These are phyloP conservation scores for Plagodis dolabraria DNA, from an alignment of 2,888 invertebrate species.

Conservation along the genomic window DNA sequence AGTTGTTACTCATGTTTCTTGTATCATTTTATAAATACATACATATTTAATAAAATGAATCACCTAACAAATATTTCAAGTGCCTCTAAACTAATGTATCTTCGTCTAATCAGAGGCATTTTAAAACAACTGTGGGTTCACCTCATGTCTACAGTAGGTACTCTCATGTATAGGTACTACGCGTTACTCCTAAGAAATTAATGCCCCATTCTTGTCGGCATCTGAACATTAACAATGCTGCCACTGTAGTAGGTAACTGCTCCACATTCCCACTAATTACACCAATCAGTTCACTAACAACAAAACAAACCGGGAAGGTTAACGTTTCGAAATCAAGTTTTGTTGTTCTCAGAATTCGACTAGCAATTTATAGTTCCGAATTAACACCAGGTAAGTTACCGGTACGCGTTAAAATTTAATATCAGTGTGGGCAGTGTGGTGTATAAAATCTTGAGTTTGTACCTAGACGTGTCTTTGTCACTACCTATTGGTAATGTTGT, in stretches of 20 bases:
- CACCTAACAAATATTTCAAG: too few relatives aligned
- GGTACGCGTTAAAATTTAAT: slow-evolving; percentile 10
- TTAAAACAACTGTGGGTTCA: too few relatives aligned
- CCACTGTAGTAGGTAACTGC: slow-evolving; percentile 33
- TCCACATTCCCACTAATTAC: slow-evolving; percentile 54
- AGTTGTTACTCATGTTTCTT: too few relatives aligned
- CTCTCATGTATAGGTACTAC: too few relatives aligned
- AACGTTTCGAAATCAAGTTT: slow-evolving; percentile 44
- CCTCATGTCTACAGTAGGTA: too few relatives aligned
- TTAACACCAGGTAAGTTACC: slow-evolving; percentile 16
- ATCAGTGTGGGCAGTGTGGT: background rate
- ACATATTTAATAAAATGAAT: too few relatives aligned
- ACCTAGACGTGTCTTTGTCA: background rate
- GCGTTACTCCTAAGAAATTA: slow-evolving; percentile 1
- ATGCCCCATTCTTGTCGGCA: slow-evolving; percentile 15
- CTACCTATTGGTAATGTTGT: too few relatives aligned
- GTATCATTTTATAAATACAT: too few relatives aligned
- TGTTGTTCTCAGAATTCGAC: slow-evolving; percentile 22
- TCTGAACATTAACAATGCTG: slow-evolving; percentile 38
- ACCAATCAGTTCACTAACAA: slow-evolving; percentile 58
- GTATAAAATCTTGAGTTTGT: slow-evolving; percentile 1
- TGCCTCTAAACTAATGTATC: too few relatives aligned
- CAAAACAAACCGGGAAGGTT: slow-evolving; percentile 44
- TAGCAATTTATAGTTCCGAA: slow-evolving; percentile 17
- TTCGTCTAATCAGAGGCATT: too few relatives aligned